Evolutionary conservation across 2,113 vertebrate species (phyloP).

Genomic region (Aldabrachelys gigantea): DNA sequence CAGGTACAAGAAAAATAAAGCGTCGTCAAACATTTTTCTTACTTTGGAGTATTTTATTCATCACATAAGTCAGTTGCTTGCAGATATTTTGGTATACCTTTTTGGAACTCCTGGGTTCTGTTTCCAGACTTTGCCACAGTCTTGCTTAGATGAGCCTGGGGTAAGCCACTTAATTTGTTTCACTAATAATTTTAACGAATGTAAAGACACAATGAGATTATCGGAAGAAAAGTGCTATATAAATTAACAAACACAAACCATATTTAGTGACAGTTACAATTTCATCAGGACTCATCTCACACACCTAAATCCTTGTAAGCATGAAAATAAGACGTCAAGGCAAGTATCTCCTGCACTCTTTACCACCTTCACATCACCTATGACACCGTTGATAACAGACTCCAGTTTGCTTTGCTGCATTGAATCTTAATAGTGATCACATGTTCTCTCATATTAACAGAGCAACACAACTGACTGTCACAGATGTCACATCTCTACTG

Average conservation of each 20-base stretch:
- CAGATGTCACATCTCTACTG: no score
- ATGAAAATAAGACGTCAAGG: no score
- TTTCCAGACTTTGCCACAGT: no score
- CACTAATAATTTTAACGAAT: neutral
- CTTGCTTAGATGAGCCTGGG: neutral
- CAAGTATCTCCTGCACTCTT: no score
- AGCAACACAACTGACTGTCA: no score
- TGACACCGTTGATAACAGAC: neutral
- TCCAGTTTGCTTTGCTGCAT: neutral
- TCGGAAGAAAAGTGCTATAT: no score
- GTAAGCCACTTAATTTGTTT: neutral
- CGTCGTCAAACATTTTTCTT: neutral
- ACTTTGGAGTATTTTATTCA: neutral
- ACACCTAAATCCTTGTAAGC: no score
- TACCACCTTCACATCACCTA: no score
- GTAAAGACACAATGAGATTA: neutral
- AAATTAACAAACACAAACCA: no score
- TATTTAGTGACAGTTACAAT: no score
- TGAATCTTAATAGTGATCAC: neutral
- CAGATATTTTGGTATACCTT: neutral
- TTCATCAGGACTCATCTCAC: no score
- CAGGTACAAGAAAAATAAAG: neutral
- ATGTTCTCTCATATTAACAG: no score
- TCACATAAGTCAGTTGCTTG: neutral
- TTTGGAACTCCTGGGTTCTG: neutral